phyloP scores from a whole-genome alignment of 2,888 invertebrate species.

The Aleiodes testaceus region DNA sequence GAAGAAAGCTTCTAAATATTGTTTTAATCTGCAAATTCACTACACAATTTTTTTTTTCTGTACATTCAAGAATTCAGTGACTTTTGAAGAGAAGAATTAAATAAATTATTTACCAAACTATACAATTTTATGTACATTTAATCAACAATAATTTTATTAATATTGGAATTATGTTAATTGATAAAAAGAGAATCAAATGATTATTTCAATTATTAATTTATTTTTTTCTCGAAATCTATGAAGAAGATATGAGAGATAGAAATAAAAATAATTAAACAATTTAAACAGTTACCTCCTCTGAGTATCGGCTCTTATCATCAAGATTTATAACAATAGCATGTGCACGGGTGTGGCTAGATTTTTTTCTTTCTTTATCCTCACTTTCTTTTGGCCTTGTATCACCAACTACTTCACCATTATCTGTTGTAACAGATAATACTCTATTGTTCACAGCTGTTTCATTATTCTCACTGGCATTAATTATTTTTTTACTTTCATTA shows the following conservation, averaged over 20 bases:
- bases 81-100: not conserved
- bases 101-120: not conserved
- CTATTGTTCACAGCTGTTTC: slow-evolving; percentile 11
- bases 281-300: slow-evolving; percentile 87
- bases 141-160: not conserved
- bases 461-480: slow-evolving; percentile 28
- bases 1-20: no score
- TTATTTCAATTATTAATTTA: no score
- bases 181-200: no score
- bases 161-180: no score
- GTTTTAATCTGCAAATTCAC: not conserved
- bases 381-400: slow-evolving; percentile 52
- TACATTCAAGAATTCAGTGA: not conserved
- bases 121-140: slow-evolving; percentile 14
- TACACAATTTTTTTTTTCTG: not conserved
- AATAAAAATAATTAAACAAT: slow-evolving; percentile 4
- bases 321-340: slow-evolving; percentile 87
- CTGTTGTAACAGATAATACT: not conserved
- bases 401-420: slow-evolving; percentile 44
- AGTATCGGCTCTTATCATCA: slow-evolving; percentile 86
- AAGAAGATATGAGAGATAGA: not conserved
- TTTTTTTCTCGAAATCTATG: no score
- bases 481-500: slow-evolving; percentile 36
- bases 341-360: slow-evolving; percentile 81
- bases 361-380: slow-evolving; percentile 56